A percentile compares a stretch with the other conserved stretches of the same genome.
Evolutionary conservation across 1,140 invertebrate species (phyloP).

Genomic region (Bemisia tabaci): DNA sequence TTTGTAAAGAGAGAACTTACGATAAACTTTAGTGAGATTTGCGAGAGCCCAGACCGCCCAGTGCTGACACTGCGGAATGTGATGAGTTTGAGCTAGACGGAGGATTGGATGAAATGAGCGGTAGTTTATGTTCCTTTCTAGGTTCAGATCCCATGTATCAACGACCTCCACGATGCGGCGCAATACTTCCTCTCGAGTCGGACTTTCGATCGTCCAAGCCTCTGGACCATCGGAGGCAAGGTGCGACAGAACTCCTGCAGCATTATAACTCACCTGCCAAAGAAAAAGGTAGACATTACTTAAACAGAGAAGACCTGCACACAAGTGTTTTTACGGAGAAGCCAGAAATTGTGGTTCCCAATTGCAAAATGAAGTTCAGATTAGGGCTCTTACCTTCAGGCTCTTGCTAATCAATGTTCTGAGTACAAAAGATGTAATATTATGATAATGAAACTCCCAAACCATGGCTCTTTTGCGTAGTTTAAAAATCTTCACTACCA

Average conservation of each 20-base stretch:
- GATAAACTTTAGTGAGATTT: conserved; percentile 85
- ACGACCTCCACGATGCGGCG: conserved; percentile 65
- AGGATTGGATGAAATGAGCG: conserved; percentile 87
- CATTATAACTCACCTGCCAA: conserved; percentile 82
- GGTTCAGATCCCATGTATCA: conserved; percentile 69
- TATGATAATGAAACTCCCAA: background rate
- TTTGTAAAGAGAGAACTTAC: conserved; percentile 41
- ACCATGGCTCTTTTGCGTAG: no score
- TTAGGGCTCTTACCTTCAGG: background rate
- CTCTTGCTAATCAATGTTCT: no score
- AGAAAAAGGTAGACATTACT: conserved; percentile 11
- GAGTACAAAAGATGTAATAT: no score
- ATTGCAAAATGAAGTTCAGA: no score
- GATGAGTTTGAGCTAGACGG: conserved; percentile 57
- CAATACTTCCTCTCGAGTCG: conserved; percentile 58
- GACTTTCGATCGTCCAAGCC: conserved; percentile 61
- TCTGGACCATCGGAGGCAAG: conserved; percentile 81
- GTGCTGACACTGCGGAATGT: conserved; percentile 81
- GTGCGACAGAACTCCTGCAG: conserved; percentile 88
- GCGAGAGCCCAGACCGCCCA: conserved; percentile 97
- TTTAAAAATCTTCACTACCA: no score
- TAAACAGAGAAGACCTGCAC: background rate
- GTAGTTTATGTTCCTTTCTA: conserved; percentile 92
- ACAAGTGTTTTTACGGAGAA: no score
- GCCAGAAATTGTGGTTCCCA: no score